Base-by-base conservation (phyloP, 2,797 vertebrate species). In the Sebastes vulpes region DNA sequence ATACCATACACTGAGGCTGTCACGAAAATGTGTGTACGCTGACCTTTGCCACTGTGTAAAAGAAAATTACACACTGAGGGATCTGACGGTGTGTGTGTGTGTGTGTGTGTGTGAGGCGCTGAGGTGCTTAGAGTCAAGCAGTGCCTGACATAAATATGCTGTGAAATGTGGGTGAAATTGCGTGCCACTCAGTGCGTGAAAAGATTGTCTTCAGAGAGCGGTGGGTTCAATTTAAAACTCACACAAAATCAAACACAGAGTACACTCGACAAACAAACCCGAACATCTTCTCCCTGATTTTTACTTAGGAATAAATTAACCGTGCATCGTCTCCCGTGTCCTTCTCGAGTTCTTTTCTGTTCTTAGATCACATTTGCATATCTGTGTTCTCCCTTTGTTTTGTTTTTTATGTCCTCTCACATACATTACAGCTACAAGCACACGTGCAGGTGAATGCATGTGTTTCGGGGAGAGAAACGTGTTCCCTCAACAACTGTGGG, bases 41-140 rank as follows among this genome's bases (percentile, higher is more conserved):
- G 85, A 90, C 83, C 87, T 87, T 82, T 89, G 72, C 52, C 67
- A 69, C 60, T 56, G 29, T 67, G 56, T 57, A 58, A 68, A 72
- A 79, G 56, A 63, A 76, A 83, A 79, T 75, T 32, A 77, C 77
- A 77, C 59, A 68, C 25, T 14, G 28, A 59, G 26, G 11, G 32
- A 69, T 77, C 2, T 83, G 38, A 42, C 38, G 38, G 59, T 65
- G 28, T 59, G 63, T 59, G 64, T 59, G 20, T 67, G 48, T 54
- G 14, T 63, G 56, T 63, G 56, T 64, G 57, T 46, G 53, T 14
- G 26, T 53, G 53, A 23, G 35, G n/a, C 20, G 8, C 50, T 73
- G 54, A 48, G 9, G 18, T 59, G 59, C 9, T 72, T 1, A 66
- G 14, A 74, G 75, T 48, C 61, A 73, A 20, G 50, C 31, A n/a